Evolutionary conservation across 2,113 vertebrate genomes (phyloP).

Genomic region (Recurvirostra avosetta): DNA sequence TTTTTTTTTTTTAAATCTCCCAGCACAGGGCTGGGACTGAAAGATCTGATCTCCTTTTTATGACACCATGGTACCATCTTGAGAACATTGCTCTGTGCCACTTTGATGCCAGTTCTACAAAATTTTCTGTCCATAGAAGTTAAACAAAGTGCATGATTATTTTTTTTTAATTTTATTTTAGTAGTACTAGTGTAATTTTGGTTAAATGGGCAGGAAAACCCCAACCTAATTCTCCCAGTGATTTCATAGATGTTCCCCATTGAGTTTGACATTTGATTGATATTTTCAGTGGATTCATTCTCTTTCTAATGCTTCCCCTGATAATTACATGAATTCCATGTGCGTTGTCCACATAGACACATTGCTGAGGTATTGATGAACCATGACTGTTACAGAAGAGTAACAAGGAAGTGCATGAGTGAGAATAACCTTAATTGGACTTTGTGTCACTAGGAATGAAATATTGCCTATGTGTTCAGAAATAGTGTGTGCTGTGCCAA

Average conservation of each 20-base stretch:
- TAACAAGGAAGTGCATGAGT: not conserved
- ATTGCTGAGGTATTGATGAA: not conserved
- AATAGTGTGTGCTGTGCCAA: not conserved
- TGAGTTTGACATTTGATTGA: not conserved
- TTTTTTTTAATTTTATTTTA: not conserved
- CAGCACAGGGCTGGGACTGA: not conserved
- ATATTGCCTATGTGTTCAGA: not conserved
- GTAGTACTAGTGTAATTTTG: not conserved
- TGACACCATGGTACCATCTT: not conserved
- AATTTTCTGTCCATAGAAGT: not conserved
- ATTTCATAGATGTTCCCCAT: not conserved
- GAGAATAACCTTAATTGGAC: not conserved
- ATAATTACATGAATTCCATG: not conserved
- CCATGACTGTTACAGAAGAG: not conserved
- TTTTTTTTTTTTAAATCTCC: not conserved
- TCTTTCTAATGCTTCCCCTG: not conserved
- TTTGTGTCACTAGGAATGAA: not conserved
- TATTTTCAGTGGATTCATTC: not conserved
- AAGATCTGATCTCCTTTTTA: not conserved
- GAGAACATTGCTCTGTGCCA: not conserved
- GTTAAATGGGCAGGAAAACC: not conserved
- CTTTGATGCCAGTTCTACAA: not conserved
- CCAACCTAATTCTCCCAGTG: not conserved
- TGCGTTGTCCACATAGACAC: rapidly evolving
- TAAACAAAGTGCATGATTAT: not conserved